These are phyloP conservation scores for Hirtodrosophila histrioides DNA, from an alignment of 2,888 invertebrate species.

Conservation along the genomic window DNA sequence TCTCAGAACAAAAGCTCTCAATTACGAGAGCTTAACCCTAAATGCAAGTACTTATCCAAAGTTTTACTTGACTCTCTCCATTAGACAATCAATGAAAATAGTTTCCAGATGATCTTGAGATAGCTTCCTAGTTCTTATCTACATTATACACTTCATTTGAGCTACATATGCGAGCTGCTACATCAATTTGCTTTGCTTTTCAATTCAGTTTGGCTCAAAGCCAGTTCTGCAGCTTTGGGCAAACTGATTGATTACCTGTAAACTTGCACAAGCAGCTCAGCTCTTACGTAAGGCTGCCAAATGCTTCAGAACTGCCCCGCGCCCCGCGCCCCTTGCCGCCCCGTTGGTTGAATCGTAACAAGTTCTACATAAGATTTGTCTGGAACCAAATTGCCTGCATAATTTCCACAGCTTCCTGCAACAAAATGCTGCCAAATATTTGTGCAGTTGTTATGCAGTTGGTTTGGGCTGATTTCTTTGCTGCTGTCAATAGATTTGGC, in stretches of 20 bases:
- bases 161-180: neutral
- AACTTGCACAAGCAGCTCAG: slow-evolving; percentile 16
- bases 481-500: slow-evolving; percentile 36
- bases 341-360: slow-evolving; percentile 30
- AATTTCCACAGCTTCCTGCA: slow-evolving; percentile 52
- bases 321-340: neutral
- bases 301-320: neutral
- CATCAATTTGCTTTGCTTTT: slow-evolving; percentile 12
- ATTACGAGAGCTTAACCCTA: too few relatives aligned
- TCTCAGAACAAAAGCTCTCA: too few relatives aligned
- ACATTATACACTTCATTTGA: slow-evolving; percentile 3
- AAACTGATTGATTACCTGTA: slow-evolving; percentile 50
- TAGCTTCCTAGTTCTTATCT: neutral
- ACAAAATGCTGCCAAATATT: slow-evolving; percentile 61
- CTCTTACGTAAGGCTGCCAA: slow-evolving; percentile 15
- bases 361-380: slow-evolving; percentile 56
- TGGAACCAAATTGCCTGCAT: slow-evolving; percentile 66
- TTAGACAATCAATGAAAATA: too few relatives aligned
- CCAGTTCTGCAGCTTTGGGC: slow-evolving; percentile 14
- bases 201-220: slow-evolving; percentile 26
- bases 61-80: too few relatives aligned
- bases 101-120: neutral
- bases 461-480: slow-evolving; percentile 29
- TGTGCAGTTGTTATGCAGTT: slow-evolving; percentile 57
- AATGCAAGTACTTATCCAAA: too few relatives aligned